These are phyloP conservation scores for Salticus scenicus DNA, from an alignment of 2,888 invertebrate species.

Conservation along the genomic window DNA sequence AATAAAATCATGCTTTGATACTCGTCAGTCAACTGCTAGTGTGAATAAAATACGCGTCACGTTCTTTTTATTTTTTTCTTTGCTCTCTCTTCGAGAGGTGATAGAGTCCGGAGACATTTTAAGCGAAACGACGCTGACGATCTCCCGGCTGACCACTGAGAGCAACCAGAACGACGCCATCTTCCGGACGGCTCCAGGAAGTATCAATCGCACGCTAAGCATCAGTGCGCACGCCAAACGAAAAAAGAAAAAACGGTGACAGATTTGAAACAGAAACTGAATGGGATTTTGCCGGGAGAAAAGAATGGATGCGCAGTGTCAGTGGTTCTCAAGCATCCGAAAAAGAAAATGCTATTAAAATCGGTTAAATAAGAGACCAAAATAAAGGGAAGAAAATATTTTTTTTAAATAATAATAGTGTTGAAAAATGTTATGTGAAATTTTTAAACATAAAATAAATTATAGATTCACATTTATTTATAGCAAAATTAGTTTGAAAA, in stretches of 20 bases:
- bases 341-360: no score
- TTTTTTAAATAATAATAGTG: no score
- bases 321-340: no score
- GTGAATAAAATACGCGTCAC: not conserved
- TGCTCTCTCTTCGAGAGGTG: constrained; percentile 8
- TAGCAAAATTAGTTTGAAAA: no score
- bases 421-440: no score
- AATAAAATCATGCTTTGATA: not conserved
- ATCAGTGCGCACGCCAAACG: not conserved
- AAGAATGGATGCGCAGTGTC: no score
- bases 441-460: no score
- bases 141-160: constrained; percentile 5
- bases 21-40: not conserved
- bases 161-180: not conserved
- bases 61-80: not conserved
- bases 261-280: not conserved
- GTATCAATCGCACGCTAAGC: not conserved
- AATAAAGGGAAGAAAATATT: no score
- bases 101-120: not conserved
- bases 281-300: no score
- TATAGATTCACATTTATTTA: no score
- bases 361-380: no score
- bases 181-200: constrained; percentile 22
- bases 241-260: not conserved
- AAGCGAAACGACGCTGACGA: not conserved